A percentile compares a stretch with the other conserved stretches of the same genome.
phyloP scores from a whole-genome alignment of 2,113 vertebrate genomes.

The Strigops habroptila region DNA sequence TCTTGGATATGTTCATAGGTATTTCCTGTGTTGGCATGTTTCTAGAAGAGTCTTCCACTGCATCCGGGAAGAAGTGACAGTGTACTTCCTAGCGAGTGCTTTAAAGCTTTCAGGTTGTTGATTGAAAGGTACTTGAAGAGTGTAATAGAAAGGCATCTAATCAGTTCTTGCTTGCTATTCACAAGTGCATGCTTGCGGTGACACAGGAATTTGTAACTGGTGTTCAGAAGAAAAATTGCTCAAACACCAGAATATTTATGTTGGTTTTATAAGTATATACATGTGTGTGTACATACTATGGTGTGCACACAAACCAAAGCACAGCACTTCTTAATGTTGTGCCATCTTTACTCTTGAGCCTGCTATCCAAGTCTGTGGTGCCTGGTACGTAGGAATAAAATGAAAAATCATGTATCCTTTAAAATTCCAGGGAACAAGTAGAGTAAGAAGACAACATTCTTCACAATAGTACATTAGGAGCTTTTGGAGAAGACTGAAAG shows the following conservation, averaged over 20 bases:
- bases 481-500: not conserved
- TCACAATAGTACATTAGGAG: fast-evolving
- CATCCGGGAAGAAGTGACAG: not conserved
- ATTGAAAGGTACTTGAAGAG: not conserved
- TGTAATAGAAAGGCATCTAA: not conserved
- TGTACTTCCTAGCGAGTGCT: not conserved
- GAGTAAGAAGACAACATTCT: not conserved
- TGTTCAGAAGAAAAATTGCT: not conserved
- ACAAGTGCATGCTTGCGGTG: not conserved
- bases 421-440: not conserved
- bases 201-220: not conserved
- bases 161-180: not conserved
- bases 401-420: not conserved
- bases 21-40: not conserved
- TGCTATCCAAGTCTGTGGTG: not conserved
- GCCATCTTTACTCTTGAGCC: not conserved
- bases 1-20: not conserved
- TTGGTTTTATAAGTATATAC: not conserved
- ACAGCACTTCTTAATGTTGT: not conserved
- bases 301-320: not conserved
- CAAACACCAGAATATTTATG: fast-evolving
- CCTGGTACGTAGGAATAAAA: not conserved
- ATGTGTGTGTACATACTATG: fast-evolving
- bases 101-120: not conserved
- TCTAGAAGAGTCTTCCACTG: not conserved